Conservation (phyloP, 2,113 vertebrate species). For the Stegastes partitus region DNA sequence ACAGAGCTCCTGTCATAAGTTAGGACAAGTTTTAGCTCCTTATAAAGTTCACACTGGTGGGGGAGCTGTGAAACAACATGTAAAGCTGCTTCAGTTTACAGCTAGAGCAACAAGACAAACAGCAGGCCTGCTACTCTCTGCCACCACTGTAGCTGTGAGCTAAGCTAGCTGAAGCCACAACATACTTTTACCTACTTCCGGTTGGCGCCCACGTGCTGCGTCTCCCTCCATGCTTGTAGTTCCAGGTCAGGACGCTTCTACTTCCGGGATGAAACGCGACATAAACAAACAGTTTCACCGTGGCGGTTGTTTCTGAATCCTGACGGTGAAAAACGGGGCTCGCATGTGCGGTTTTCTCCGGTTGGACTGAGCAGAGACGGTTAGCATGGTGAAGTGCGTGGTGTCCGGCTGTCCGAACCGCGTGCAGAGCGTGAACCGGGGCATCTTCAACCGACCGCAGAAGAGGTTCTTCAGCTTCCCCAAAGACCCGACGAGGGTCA, state of each 20-base stretch:
- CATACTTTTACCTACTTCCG: too few relatives aligned
- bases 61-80: too few relatives aligned
- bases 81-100: too few relatives aligned
- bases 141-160: too few relatives aligned
- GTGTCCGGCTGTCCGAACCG: constrained; percentile 75
- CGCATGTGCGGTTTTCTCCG: background rate
- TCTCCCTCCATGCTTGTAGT: constrained; percentile 14
- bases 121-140: too few relatives aligned
- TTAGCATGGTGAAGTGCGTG: constrained; percentile 72
- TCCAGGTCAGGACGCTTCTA: background rate
- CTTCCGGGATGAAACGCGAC: constrained; percentile 40
- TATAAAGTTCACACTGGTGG: too few relatives aligned
- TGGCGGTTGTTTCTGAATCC: background rate
- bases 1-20: too few relatives aligned
- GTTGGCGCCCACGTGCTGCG: background rate
- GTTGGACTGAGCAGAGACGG: background rate
- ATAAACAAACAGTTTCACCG: constrained; percentile 20
- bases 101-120: too few relatives aligned
- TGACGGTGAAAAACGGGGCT: too few relatives aligned
- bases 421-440: background rate
- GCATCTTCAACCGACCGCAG: constrained; percentile 10
- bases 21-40: too few relatives aligned
- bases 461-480: constrained; percentile 73
- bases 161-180: too few relatives aligned
- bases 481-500: constrained; percentile 53